Percentiles rank a stretch among this genome's conserved stretches.
Evolutionary conservation across 1,140 invertebrate genomes (phyloP).

Genomic region (Schlechtendalia chinensis): DNA sequence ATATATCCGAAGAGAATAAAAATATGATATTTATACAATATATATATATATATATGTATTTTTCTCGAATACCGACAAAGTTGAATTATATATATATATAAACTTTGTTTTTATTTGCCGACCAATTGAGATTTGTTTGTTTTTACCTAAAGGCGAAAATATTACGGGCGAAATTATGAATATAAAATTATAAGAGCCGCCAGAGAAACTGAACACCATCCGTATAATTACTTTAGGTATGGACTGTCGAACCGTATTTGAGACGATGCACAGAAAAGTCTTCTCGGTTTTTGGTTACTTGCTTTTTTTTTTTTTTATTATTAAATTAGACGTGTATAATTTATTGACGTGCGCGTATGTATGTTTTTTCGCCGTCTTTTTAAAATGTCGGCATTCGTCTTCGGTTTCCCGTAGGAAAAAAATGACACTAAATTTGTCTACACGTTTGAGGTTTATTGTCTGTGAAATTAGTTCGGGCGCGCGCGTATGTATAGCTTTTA

Average conservation of each 20-base stretch:
- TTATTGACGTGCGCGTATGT: not conserved
- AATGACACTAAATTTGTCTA: conserved; percentile 22
- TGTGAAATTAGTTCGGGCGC: conserved; percentile 35
- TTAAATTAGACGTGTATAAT: conserved; percentile 26
- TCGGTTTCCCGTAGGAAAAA: not conserved
- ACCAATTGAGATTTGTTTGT: conserved; percentile 39
- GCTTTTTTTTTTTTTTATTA: not conserved
- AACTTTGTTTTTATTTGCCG: conserved; percentile 32
- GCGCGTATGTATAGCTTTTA: conserved; percentile 3
- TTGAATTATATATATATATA: conserved; percentile 31
- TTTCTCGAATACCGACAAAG: not conserved
- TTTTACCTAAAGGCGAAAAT: conserved; percentile 31
- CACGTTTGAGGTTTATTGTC: conserved; percentile 27
- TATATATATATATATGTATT: too few relatives aligned
- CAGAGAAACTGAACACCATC: conserved; percentile 5
- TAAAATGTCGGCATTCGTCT: not conserved
- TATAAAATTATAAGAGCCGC: conserved; percentile 32
- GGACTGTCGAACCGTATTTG: too few relatives aligned
- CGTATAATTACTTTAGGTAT: conserved; percentile 20
- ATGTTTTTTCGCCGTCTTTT: conserved; percentile 12
- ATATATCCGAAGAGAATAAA: too few relatives aligned
- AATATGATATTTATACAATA: too few relatives aligned
- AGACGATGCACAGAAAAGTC: too few relatives aligned
- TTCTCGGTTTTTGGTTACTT: not conserved
- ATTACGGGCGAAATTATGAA: conserved; percentile 15